Evolutionary conservation across 2,888 invertebrate genomes (phyloP).

Genomic region (Rhopalosiphum nymphaeae): DNA sequence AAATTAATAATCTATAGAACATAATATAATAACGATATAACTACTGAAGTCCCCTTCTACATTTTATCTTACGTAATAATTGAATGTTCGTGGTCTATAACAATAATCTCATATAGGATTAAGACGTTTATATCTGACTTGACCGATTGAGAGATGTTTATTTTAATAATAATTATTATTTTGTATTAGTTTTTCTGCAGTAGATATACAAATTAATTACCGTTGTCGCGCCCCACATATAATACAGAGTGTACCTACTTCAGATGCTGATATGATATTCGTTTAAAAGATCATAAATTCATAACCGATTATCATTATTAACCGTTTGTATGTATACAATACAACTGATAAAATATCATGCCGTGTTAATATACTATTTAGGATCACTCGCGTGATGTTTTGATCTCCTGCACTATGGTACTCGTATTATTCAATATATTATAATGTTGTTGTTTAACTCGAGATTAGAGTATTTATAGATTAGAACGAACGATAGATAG

Average conservation of each 20-base stretch:
- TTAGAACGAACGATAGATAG: not conserved
- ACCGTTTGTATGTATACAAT: not conserved
- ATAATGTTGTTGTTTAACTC: not conserved
- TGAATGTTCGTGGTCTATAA: not conserved
- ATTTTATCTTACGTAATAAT: not conserved
- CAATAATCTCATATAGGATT: not conserved
- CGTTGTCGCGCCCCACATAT: not conserved
- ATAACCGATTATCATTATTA: not conserved
- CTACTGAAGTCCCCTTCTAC: not conserved
- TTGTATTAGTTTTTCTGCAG: not conserved
- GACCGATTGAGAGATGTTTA: not conserved
- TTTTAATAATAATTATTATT: not conserved
- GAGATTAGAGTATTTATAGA: not conserved
- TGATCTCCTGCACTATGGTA: not conserved
- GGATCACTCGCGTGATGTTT: not conserved
- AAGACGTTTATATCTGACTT: not conserved
- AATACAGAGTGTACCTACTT: not conserved
- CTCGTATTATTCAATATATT: not conserved
- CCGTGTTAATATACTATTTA: not conserved
- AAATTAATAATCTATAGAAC: not conserved
- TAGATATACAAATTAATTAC: not conserved
- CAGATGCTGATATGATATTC: not conserved
- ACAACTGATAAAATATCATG: not conserved
- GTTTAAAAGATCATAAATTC: conserved; percentile 1
- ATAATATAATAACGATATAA: not conserved